Evolutionary conservation across 1,140 invertebrate genomes (phyloP).

Genomic region (Drepana arcuata): DNA sequence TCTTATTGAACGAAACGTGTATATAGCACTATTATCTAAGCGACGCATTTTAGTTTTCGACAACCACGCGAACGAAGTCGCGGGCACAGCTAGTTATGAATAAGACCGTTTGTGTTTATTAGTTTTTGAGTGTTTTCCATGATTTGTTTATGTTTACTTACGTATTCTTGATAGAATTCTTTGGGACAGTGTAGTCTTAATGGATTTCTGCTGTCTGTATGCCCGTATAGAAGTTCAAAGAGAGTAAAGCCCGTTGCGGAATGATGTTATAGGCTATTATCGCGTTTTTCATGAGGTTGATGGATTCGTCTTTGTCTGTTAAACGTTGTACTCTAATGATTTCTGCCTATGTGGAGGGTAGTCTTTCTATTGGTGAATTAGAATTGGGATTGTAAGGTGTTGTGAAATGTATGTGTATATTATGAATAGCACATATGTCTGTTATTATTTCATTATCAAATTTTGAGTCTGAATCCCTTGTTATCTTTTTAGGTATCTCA

Average conservation of each 20-base stretch:
- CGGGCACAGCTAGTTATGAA: too few species aligned
- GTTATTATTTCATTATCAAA: too few species aligned
- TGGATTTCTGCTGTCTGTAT: constrained; percentile 6
- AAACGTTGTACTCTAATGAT: constrained; percentile 31
- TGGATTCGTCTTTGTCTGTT: constrained; percentile 13
- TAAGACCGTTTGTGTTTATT: neutral
- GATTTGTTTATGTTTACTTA: constrained; percentile 3
- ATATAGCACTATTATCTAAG: too few species aligned
- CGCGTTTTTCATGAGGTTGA: constrained; percentile 17
- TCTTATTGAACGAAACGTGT: too few species aligned
- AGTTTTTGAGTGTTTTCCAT: neutral
- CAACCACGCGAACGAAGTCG: too few species aligned
- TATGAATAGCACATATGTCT: constrained; percentile 24
- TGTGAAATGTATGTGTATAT: constrained; percentile 38
- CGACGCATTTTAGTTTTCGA: too few species aligned
- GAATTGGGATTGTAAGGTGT: constrained; percentile 31
- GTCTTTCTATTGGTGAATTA: constrained; percentile 31
- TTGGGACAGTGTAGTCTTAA: constrained; percentile 4
- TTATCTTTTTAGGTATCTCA: neutral
- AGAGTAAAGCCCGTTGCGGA: constrained; percentile 4
- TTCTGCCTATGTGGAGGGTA: constrained; percentile 22
- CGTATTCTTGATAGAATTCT: constrained; percentile 9
- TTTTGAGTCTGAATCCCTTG: too few species aligned
- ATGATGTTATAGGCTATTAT: constrained; percentile 23
- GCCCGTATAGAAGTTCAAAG: constrained; percentile 4